Conservation (phyloP, 1,140 invertebrate genomes). For the Phymastichus coffea region DNA sequence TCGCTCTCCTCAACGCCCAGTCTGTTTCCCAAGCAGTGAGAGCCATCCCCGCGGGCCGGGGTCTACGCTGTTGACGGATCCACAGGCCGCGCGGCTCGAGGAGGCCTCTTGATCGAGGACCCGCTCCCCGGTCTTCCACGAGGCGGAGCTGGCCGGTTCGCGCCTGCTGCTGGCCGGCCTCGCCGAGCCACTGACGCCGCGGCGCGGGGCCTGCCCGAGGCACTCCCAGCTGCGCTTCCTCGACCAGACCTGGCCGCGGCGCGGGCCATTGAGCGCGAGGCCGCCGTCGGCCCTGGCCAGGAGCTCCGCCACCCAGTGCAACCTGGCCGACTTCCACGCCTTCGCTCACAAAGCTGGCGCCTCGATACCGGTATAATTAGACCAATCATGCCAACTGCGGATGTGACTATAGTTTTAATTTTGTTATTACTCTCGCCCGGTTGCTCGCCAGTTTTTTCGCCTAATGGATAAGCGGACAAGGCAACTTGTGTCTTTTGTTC, state of each 20-base stretch:
- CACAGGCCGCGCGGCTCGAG: background rate
- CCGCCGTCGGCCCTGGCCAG: background rate
- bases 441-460: too few species aligned
- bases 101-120: constrained; percentile 16
- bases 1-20: too few species aligned
- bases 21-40: too few species aligned
- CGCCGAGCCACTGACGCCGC: constrained; percentile 35
- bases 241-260: constrained; percentile 35
- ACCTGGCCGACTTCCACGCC: background rate
- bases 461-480: too few species aligned
- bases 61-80: background rate
- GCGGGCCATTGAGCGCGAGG: constrained; percentile 23
- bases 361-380: constrained; percentile 46
- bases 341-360: constrained; percentile 30
- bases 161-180: background rate
- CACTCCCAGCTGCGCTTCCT: constrained; percentile 41
- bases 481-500: too few species aligned
- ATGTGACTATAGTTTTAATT: too few species aligned
- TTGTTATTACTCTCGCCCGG: too few species aligned
- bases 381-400: too few species aligned
- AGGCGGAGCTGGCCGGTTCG: background rate
- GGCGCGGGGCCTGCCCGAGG: constrained; percentile 39
- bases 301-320: constrained; percentile 8
- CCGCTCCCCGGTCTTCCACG: constrained; percentile 23
- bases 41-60: background rate